Percentiles rank a stretch among this genome's conserved stretches.
Conservation (phyloP, 2,888 invertebrate species). For the Argyra leucocephala region DNA sequence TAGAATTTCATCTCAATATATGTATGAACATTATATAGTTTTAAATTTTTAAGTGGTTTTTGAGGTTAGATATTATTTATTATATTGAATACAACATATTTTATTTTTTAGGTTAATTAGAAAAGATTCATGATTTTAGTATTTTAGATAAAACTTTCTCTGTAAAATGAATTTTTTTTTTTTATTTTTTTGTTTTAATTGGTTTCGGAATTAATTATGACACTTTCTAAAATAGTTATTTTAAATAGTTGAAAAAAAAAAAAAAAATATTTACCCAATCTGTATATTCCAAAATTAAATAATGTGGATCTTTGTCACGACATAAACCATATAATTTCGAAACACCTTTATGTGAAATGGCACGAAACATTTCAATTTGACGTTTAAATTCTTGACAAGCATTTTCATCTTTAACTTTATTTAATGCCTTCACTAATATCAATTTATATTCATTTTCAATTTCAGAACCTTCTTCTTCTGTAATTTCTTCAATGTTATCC, state of each 20-base stretch:
- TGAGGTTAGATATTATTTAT: constrained; percentile 15
- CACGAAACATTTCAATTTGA: constrained; percentile 76
- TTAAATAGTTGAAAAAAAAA: constrained; percentile 2
- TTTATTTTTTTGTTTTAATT: no score
- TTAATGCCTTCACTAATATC: constrained; percentile 68
- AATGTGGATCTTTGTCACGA: constrained; percentile 75
- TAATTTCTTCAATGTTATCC: constrained; percentile 43
- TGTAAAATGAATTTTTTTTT: no score
- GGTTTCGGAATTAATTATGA: no score
- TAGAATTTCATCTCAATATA: constrained; percentile 15
- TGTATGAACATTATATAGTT: no score
- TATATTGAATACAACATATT: no score
- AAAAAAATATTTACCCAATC: constrained; percentile 62
- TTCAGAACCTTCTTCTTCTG: constrained; percentile 33
- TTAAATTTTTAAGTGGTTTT: no score
- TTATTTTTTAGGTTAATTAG: no score
- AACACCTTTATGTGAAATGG: constrained; percentile 73
- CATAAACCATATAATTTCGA: constrained; percentile 72
- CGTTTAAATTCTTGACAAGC: constrained; percentile 75
- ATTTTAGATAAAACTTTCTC: no score
- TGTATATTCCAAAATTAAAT: constrained; percentile 80
- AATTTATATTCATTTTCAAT: constrained; percentile 35
- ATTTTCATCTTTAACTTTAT: constrained; percentile 66
- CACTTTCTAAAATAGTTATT: constrained; percentile 17
- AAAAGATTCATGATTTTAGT: no score